Conservation (phyloP, 2,113 vertebrate species). For the Nothoprocta pentlandii region DNA sequence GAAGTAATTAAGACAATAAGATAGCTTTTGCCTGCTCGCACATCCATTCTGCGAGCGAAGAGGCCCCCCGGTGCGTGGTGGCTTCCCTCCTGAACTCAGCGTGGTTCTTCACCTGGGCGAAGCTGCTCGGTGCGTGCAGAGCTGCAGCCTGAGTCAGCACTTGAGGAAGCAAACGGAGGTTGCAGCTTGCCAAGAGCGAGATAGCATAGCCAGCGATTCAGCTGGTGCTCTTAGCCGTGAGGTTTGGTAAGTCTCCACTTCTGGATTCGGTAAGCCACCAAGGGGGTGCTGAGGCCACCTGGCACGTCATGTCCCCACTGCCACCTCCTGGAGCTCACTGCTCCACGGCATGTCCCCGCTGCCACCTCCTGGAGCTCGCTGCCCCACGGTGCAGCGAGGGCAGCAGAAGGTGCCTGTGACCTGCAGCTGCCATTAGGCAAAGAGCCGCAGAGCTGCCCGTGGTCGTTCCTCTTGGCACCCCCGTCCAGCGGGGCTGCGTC, state of each 20-base stretch:
- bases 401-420: accelerated
- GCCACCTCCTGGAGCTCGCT: no score
- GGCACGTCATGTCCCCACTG: no score
- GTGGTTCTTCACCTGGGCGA: background rate
- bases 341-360: no score
- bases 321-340: no score
- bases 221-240: background rate
- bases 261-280: accelerated
- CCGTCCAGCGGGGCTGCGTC: slow-evolving; percentile 19
- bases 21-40: background rate
- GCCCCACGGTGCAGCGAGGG: background rate
- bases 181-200: background rate
- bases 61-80: background rate
- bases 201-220: background rate
- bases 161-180: background rate
- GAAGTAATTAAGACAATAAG: slow-evolving; percentile 48
- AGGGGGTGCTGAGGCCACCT: background rate
- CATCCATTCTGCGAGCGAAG: background rate
- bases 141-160: background rate
- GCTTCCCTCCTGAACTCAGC: background rate
- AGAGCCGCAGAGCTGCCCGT: background rate
- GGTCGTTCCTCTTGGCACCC: slow-evolving; percentile 52
- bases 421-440: background rate
- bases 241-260: background rate
- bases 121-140: background rate